phyloP scores from a whole-genome alignment of 1,140 invertebrate genomes.

The Drosophila bipectinata region DNA sequence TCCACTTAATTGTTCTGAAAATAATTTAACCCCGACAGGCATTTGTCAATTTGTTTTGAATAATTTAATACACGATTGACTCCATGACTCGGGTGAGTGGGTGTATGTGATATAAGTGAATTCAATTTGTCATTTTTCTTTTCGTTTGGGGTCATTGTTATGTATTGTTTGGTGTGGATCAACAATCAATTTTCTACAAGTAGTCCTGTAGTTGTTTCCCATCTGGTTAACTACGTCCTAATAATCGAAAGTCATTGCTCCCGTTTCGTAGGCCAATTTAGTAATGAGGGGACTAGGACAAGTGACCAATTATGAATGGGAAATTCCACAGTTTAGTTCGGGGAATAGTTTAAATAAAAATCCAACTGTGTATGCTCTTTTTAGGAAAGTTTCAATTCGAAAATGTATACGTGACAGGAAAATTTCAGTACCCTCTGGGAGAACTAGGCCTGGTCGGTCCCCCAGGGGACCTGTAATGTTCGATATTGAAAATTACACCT shows the following conservation, averaged over 20 bases:
- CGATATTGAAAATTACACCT: conserved; percentile 73
- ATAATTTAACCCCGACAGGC: conserved; percentile 27
- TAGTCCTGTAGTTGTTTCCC: conserved; percentile 5
- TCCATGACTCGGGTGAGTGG: conserved; percentile 2
- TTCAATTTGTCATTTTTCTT: conserved; percentile 42
- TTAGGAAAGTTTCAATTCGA: background rate
- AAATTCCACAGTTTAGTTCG: background rate
- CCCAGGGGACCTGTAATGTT: conserved; percentile 22
- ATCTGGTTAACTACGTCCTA: conserved; percentile 17
- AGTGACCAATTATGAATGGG: conserved; percentile 31
- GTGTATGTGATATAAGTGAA: conserved; percentile 50
- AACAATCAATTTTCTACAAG: conserved; percentile 29
- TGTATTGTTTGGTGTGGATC: conserved; percentile 11
- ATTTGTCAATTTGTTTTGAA: conserved; percentile 40
- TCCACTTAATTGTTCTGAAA: conserved; percentile 38
- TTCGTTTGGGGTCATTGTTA: conserved; percentile 27
- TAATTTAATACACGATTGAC: conserved; percentile 58
- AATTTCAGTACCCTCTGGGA: background rate
- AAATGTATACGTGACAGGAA: background rate
- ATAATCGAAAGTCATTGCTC: conserved; percentile 39
- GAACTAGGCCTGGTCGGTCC: conserved; percentile 25
- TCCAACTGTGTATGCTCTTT: too few relatives aligned
- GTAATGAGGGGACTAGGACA: conserved; percentile 10
- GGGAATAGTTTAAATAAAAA: background rate
- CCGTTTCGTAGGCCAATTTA: conserved; percentile 22